phyloP scores from a whole-genome alignment of 2,797 vertebrate genomes.

The Micrastur ruficollis region DNA sequence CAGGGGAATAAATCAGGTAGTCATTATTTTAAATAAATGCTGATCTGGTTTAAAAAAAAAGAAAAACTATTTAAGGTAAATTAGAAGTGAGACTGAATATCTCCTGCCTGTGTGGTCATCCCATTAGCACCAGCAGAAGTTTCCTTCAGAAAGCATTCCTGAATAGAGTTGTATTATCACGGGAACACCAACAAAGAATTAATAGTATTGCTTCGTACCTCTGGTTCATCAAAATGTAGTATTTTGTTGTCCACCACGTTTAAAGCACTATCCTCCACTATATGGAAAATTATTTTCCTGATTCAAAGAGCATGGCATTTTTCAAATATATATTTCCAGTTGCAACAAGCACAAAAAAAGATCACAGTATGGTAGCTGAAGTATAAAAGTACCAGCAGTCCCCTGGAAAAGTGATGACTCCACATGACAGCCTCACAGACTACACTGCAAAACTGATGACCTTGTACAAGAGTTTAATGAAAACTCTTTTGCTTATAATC shows the following conservation, averaged over 20 bases:
- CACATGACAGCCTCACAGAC: neutral
- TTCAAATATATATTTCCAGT: neutral
- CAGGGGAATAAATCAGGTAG: slow-evolving; percentile 24
- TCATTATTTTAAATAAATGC: slow-evolving; percentile 47
- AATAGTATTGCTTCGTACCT: neutral
- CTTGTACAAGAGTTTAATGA: neutral
- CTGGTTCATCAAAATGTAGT: neutral
- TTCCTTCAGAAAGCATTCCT: neutral
- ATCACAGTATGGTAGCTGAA: neutral
- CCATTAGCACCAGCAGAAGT: neutral
- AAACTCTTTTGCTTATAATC: neutral
- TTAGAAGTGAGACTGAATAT: neutral
- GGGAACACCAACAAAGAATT: neutral
- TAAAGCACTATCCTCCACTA: neutral
- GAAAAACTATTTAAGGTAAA: neutral
- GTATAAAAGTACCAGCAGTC: neutral
- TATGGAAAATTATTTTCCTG: neutral
- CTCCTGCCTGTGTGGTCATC: neutral
- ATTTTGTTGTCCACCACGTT: neutral
- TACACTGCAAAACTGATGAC: neutral
- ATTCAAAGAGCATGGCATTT: neutral
- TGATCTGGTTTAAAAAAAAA: neutral
- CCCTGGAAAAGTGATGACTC: neutral
- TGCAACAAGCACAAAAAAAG: neutral
- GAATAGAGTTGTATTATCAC: neutral